phyloP scores from a whole-genome alignment of 2,888 invertebrate species.

The Eretmocerus hayati region DNA sequence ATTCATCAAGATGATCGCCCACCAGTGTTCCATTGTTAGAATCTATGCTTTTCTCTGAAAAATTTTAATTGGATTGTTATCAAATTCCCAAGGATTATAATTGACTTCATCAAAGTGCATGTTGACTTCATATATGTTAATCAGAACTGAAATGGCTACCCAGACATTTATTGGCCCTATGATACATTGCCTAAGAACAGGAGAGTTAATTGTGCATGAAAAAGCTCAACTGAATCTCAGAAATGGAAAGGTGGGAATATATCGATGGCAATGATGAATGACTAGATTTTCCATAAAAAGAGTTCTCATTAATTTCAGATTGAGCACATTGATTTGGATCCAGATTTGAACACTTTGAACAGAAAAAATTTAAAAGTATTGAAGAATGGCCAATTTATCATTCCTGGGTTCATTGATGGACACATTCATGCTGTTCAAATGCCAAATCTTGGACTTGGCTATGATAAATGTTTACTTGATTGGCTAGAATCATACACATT shows the following conservation, averaged over 20 bases:
- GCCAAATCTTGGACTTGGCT: conserved; percentile 76
- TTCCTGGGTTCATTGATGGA: conserved; percentile 84
- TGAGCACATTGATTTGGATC: conserved; percentile 25
- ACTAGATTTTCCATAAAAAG: not conserved
- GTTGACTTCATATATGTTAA: no score
- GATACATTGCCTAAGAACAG: conserved; percentile 31
- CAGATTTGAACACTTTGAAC: conserved; percentile 20
- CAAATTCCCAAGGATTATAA: no score
- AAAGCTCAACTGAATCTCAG: conserved; percentile 33
- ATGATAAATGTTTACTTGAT: conserved; percentile 71
- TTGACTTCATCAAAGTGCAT: no score
- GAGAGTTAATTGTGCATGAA: conserved; percentile 30
- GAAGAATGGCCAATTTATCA: conserved; percentile 57
- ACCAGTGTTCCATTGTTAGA: no score
- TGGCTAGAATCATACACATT: conserved; percentile 85
- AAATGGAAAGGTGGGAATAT: conserved; percentile 35
- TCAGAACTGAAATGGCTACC: not conserved
- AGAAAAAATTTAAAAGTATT: conserved; percentile 26
- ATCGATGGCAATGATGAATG: no score
- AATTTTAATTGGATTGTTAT: no score
- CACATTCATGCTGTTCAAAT: conserved; percentile 89
- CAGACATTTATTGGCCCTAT: conserved; percentile 34
- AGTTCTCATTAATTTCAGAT: conserved; percentile 29
- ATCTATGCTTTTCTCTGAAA: no score
- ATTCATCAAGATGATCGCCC: no score